These are phyloP conservation scores for Falco columbarius DNA, from an alignment of 2,797 vertebrate species.

Conservation along the genomic window DNA sequence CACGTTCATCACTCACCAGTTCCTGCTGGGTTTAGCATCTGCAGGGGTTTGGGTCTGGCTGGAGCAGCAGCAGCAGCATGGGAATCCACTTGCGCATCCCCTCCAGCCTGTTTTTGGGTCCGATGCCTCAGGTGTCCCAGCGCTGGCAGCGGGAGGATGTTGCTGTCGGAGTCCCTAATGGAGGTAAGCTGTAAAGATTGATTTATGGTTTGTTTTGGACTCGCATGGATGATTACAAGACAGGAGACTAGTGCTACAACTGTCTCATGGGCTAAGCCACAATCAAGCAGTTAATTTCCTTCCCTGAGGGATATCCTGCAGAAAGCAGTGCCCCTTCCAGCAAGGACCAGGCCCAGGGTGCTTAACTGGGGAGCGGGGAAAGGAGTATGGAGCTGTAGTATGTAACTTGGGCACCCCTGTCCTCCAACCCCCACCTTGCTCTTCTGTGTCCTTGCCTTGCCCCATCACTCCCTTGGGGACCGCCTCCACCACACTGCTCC, in stretches of 20 bases:
- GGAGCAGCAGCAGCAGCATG: neutral
- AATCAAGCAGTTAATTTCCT: neutral
- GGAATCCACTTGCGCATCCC: neutral
- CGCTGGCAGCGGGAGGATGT: fast-evolving
- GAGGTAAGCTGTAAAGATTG: neutral
- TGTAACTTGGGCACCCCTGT: neutral
- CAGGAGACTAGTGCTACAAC: fast-evolving
- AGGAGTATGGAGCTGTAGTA: fast-evolving
- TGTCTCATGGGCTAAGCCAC: fast-evolving
- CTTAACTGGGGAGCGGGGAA: neutral
- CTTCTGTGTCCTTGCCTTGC: neutral
- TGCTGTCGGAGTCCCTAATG: neutral
- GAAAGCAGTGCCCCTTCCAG: neutral
- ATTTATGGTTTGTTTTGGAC: neutral
- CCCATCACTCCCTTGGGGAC: neutral
- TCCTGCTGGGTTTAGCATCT: neutral
- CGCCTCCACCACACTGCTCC: neutral
- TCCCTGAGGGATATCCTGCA: neutral
- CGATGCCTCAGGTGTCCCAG: fast-evolving
- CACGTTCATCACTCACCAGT: neutral
- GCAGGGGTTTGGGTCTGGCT: neutral
- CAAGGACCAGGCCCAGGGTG: neutral
- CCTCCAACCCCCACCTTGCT: neutral
- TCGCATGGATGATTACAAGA: fast-evolving
- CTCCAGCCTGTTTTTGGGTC: neutral